phyloP scores from a whole-genome alignment of 2,888 invertebrate species.

The Cerastoderma edule region DNA sequence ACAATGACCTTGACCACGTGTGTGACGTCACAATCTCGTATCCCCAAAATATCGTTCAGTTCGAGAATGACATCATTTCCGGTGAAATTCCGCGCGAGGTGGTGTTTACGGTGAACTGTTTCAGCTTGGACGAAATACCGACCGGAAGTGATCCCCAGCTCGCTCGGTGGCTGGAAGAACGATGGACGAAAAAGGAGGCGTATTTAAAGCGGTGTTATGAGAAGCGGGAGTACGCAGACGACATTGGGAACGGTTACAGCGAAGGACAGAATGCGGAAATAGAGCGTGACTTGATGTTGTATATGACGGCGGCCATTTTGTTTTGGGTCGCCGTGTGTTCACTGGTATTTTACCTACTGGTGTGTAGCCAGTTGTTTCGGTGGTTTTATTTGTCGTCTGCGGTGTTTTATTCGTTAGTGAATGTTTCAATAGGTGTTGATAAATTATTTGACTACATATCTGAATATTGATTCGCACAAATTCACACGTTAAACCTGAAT shows the following conservation, averaged over 20 bases:
- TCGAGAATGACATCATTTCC: constrained; percentile 89
- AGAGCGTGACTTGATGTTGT: constrained; percentile 30
- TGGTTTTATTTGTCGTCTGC: constrained; percentile 5
- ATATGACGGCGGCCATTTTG: constrained; percentile 28
- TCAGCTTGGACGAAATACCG: constrained; percentile 66
- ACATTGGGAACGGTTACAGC: constrained; percentile 25
- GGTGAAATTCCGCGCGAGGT: constrained; percentile 91
- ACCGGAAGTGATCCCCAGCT: constrained; percentile 55
- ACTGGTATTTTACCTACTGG: background rate
- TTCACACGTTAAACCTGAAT: too few relatives aligned
- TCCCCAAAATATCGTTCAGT: constrained; percentile 90
- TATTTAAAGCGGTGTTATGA: constrained; percentile 74
- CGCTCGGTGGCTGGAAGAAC: constrained; percentile 79
- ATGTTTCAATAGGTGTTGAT: constrained; percentile 18
- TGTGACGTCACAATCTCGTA: constrained; percentile 94
- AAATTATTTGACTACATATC: constrained; percentile 16
- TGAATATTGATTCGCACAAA: too few relatives aligned
- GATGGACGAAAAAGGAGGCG: constrained; percentile 84
- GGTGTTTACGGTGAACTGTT: constrained; percentile 89
- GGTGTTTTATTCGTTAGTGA: constrained; percentile 3
- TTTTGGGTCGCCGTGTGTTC: constrained; percentile 31
- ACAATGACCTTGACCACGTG: constrained; percentile 88
- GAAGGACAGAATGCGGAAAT: constrained; percentile 39
- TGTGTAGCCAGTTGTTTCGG: background rate
- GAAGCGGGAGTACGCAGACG: background rate